These are phyloP conservation scores for Papilio polyxenes DNA, from an alignment of 1,140 invertebrate species.

Conservation along the genomic window DNA sequence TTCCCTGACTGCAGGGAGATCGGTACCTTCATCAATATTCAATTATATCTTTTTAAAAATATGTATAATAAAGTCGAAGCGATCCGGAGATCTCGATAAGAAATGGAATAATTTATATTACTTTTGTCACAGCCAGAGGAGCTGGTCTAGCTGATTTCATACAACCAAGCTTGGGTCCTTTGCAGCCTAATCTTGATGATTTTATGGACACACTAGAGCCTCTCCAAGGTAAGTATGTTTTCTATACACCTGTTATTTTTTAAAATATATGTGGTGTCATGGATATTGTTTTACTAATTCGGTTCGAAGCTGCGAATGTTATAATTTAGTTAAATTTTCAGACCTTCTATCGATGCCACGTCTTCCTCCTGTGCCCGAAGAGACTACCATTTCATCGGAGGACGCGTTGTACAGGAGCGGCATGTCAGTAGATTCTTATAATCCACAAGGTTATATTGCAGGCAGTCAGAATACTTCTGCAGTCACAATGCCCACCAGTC, in stretches of 20 bases:
- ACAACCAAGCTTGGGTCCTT: constrained; percentile 97
- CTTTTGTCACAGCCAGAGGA: constrained; percentile 81
- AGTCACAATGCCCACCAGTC: constrained; percentile 72
- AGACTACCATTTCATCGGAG: constrained; percentile 67
- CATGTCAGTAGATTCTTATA: constrained; percentile 72
- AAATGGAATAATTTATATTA: constrained; percentile 50
- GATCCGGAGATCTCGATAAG: constrained; percentile 33
- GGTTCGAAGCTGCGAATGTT: neutral
- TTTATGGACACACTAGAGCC: constrained; percentile 95
- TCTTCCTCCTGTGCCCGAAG: constrained; percentile 81
- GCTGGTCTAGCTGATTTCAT: constrained; percentile 93
- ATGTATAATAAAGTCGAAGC: neutral
- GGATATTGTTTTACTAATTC: neutral
- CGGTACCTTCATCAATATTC: constrained; percentile 81
- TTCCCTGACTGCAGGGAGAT: constrained; percentile 99
- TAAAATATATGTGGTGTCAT: constrained; percentile 5
- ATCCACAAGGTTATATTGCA: constrained; percentile 59
- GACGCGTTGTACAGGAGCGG: constrained; percentile 67
- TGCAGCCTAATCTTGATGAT: constrained; percentile 98
- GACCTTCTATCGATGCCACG: constrained; percentile 71
- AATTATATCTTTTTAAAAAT: constrained; percentile 36
- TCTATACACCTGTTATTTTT: constrained; percentile 26
- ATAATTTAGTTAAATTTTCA: constrained; percentile 45
- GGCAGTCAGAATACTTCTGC: constrained; percentile 57
- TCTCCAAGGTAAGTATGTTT: constrained; percentile 85